Base-by-base conservation (phyloP, 2,113 vertebrate species). In the Dipodomys spectabilis region DNA sequence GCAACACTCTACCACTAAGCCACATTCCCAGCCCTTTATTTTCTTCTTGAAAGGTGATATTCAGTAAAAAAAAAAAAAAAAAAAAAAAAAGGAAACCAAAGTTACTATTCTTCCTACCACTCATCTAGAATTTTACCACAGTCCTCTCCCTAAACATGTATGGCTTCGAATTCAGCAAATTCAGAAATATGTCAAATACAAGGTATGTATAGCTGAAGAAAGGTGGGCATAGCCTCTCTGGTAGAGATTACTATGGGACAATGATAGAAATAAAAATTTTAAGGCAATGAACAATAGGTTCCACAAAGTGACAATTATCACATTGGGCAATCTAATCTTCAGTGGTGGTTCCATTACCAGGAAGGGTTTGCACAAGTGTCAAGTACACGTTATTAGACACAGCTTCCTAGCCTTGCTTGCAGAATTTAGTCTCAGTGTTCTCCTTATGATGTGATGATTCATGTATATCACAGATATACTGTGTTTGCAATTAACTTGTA, bases 181-280 rank as follows among this genome's bases (percentile, higher is more conserved):
- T 72, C 5, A 71, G 20, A 77, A 57, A 23, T 71, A 45, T 1
- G 20, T 81, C 15, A 69, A 65, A 6, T 10, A 7, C 16, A 62
- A 53, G 3, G 28, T 22, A n/a, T 16, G 69, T 45, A 23, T 28
- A 64, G n/a, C 27, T 77, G 67, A 81, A 80, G 60, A 85, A 27
- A 75, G 6, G 9, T 57, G 49, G 28, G 71, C 4, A 65, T 69
- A 28, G 72, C 30, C 81, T 10, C 2, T 18, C 4, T 44, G 3
- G 82, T 81, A 78, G 67, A 87, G 28, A 84, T 75, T 74, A 65
- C 32, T 39, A 57, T 10, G 69, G 39, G n/a, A 22, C 78, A 77
- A 5, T 53, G 32, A 65, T 35, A 69, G 30, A 68, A 22, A 49
- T 69, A 68, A 30, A 30, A n/a, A 32, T 49, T 4, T 4, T 11